These are phyloP conservation scores for Drosophila dives DNA, from an alignment of 2,888 invertebrate species.

Conservation along the genomic window DNA sequence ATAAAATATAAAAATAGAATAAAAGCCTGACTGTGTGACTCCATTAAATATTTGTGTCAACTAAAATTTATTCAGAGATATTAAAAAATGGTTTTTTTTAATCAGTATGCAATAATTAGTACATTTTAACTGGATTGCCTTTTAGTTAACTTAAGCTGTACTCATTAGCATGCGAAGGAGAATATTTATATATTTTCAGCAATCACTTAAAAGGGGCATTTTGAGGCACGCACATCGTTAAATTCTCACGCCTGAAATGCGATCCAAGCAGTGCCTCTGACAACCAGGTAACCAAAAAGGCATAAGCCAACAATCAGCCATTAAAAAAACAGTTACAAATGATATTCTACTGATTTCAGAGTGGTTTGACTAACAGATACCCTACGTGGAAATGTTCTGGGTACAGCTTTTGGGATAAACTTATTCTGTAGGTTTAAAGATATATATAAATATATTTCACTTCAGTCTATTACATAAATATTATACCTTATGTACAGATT, in stretches of 20 bases:
- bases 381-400: neutral
- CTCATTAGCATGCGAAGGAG: slow-evolving; percentile 37
- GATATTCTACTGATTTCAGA: neutral
- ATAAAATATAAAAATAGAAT: neutral
- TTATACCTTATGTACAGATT: neutral
- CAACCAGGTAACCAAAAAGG: slow-evolving; percentile 40
- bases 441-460: neutral
- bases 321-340: slow-evolving; percentile 10
- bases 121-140: neutral
- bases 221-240: slow-evolving; percentile 64
- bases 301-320: slow-evolving; percentile 42
- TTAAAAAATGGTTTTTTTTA: neutral
- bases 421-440: neutral
- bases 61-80: neutral
- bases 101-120: neutral
- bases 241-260: slow-evolving; percentile 67
- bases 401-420: neutral
- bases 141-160: slow-evolving; percentile 20
- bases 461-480: neutral
- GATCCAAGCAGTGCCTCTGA: slow-evolving; percentile 45
- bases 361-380: neutral
- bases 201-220: slow-evolving; percentile 2
- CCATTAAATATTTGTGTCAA: neutral
- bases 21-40: neutral
- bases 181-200: neutral